phyloP scores from a whole-genome alignment of 2,797 vertebrate genomes.

The Myoxocephalus aenaeus region DNA sequence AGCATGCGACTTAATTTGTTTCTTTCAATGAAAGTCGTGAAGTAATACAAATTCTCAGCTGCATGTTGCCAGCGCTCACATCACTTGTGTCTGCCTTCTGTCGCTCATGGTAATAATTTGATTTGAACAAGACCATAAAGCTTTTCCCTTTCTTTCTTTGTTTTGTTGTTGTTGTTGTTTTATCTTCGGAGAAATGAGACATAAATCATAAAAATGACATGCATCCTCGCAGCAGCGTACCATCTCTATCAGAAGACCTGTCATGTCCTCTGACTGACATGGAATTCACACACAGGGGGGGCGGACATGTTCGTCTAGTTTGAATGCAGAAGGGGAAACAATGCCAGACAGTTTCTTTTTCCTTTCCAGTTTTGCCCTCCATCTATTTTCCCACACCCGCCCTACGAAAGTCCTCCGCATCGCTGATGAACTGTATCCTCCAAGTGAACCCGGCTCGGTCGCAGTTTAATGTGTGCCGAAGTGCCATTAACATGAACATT shows the following conservation, averaged over 20 bases:
- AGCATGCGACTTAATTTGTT: slow-evolving; percentile 28
- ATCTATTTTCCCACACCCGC: slow-evolving; percentile 22
- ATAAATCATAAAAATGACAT: slow-evolving; percentile 19
- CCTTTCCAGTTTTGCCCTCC: slow-evolving; percentile 26
- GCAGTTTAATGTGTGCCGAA: slow-evolving; percentile 19
- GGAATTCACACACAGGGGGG: slow-evolving; percentile 35
- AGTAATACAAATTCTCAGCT: slow-evolving; percentile 12
- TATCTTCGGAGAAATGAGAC: slow-evolving; percentile 7
- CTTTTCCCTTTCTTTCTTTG: background rate
- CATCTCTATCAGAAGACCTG: slow-evolving; percentile 48
- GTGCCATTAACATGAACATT: slow-evolving; percentile 9
- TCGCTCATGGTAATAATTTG: slow-evolving; percentile 1
- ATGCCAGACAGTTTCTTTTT: slow-evolving; percentile 34
- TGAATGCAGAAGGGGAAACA: slow-evolving; percentile 42
- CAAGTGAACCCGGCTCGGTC: slow-evolving; percentile 19
- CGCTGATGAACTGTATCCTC: slow-evolving; percentile 38
- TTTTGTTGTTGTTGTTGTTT: background rate
- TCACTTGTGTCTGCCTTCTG: background rate
- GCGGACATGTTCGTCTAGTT: slow-evolving; percentile 46
- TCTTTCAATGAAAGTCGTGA: background rate
- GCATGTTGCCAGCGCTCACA: background rate
- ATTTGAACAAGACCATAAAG: slow-evolving; percentile 7
- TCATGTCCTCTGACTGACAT: slow-evolving; percentile 50
- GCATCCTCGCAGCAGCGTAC: slow-evolving; percentile 10
- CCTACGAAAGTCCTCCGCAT: slow-evolving; percentile 7